Base-by-base conservation (phyloP, 2,797 vertebrate species). In the Acestrorhynchus altus region DNA sequence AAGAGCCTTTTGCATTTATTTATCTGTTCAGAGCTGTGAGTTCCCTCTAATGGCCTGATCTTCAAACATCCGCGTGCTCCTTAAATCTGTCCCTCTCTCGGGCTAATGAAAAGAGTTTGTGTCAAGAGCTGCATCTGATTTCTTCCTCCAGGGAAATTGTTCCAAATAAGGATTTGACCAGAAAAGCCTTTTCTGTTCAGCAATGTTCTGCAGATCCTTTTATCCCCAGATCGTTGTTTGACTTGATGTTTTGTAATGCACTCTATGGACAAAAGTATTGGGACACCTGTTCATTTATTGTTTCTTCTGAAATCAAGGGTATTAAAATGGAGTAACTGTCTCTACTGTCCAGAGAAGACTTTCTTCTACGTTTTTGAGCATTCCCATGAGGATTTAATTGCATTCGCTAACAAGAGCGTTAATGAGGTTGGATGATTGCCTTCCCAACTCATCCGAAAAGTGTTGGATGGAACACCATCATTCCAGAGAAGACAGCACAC, bases 41-140 rank as follows among this genome's bases (percentile, higher is more conserved):
- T 65, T 61, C 22, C 44, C 66, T 61, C 74, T 83, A 78, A 83
- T 83, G 63, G 47, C 46, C 81, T 79, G 49, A 78, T 78, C 76
- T 66, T 78, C 63, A 82, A 80, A 82, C 67, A 72, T 72, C 56
- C 47, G 6, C 11, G 31, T 42, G 24, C 57, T 84, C 47, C 57
- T 64, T 68, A 81, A 83, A 81, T 52, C 72, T 10, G n/a, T 44
- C 72, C 5, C 35, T 72, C 63, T 71, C 73, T 24, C 75, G 24
- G 39, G 31, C 46, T 78, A 73, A 73, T 60, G 60, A 78, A 72
- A 66, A 63, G 63, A 75, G 60, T 72, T 60, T 78, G 67, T 68
- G 31, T 83, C 39, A 26, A 76, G 67, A 52, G 78, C 40, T 18
- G 35, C n/a, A 44, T 65, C 69, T 73, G 56, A 81, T 60, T 13